phyloP scores from a whole-genome alignment of 2,888 invertebrate genomes.

The Cremastinae sp. region DNA sequence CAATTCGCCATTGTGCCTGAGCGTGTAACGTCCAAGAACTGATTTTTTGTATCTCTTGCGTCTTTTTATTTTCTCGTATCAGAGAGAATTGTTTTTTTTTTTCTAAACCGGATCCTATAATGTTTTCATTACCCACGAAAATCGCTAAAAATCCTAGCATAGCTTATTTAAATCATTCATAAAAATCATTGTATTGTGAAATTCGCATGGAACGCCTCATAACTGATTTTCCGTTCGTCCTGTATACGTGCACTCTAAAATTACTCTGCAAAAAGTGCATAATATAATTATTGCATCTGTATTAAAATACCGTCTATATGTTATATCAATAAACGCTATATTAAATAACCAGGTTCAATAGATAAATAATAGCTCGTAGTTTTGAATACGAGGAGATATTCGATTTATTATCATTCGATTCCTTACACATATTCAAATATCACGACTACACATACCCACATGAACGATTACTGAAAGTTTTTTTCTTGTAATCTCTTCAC shows the following conservation, averaged over 20 bases:
- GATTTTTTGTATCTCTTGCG: constrained; percentile 55
- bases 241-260: constrained; percentile 30
- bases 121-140: constrained; percentile 12
- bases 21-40: constrained; percentile 72
- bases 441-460: constrained; percentile 31
- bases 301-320: constrained; percentile 71
- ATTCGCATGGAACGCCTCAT: constrained; percentile 16
- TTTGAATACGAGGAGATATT: not conserved
- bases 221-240: constrained; percentile 20
- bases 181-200: constrained; percentile 5
- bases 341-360: constrained; percentile 33
- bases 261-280: constrained; percentile 50
- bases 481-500: constrained; percentile 6
- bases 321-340: constrained; percentile 67
- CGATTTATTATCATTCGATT: constrained; percentile 7
- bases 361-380: not conserved
- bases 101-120: not conserved
- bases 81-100: constrained; percentile 19
- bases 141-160: not conserved
- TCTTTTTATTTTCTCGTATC: constrained; percentile 20
- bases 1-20: constrained; percentile 63
- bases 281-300: constrained; percentile 68
- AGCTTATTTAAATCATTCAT: not conserved
- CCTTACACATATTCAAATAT: constrained; percentile 43
- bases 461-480: constrained; percentile 37